Evolutionary conservation across 2,888 invertebrate genomes (phyloP), one percentile per base, ranked within the genome.

Genomic region (Meta bourneti): DNA sequence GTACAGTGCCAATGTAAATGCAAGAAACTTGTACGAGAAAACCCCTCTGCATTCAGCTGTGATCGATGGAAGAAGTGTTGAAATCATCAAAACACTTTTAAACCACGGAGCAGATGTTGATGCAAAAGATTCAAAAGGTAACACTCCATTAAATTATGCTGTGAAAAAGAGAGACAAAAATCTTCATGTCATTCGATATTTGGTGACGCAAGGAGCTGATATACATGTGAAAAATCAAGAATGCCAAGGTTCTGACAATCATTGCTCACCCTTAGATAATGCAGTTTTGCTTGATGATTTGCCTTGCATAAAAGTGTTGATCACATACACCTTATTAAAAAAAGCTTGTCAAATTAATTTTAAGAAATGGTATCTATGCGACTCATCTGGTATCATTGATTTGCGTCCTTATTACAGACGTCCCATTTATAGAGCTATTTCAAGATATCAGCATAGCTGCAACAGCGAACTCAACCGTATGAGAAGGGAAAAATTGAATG

Each of bases 1-100:
- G 8, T 84, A 75, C 34, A 75, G 84, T 54, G 84, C 84, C 9
- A 7, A 84, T 34, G 61, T 75, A 8, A 75, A 84, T 72, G 84
- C 75, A 0, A 20, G 19, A 54, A 84, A 84, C n/a, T 11, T 84
- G 13, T 48, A 34, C n/a, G 20, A 61, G 6, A 74, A 61, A 52
- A 84, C 84, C 7, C 84, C 84, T 7, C 20, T 84, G 16, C 84
- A 84, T 34, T n/a, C 84, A n/a, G 84, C 84, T 20, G 84, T 54
- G 34, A 34, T 74, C 49, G 54, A 54, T 6, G 84, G 84, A n/a
- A 84, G 54, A n/a, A 34, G 19, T 20, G 8, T 16, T 5, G 74
- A 75, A 61, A 7, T 84, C 7, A 52, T 84, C 20, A 7, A 20
- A n/a, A 48, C 74, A 6, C 11, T 84, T 8, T 7, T 84, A 7